These are phyloP conservation scores for Clitarchus hookeri DNA, from an alignment of 2,888 invertebrate species.

Conservation along the genomic window DNA sequence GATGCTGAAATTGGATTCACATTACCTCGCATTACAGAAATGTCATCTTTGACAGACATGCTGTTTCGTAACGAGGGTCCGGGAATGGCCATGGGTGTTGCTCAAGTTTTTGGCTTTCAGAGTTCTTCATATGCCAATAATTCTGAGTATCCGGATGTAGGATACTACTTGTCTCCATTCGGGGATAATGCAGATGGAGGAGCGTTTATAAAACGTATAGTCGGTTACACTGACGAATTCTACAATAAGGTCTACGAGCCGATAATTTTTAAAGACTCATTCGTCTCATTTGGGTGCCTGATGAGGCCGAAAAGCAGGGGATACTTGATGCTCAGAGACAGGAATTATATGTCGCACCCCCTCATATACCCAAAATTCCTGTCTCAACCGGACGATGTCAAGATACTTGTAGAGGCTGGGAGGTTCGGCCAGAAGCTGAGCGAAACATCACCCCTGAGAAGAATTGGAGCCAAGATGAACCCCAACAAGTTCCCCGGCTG, in stretches of 20 bases:
- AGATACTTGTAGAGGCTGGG: constrained; percentile 35
- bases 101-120: constrained; percentile 36
- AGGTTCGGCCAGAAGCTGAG: constrained; percentile 26
- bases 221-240: constrained; percentile 41
- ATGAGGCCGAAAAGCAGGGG: constrained; percentile 57
- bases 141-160: constrained; percentile 37
- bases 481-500: constrained; percentile 29
- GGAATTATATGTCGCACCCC: constrained; percentile 28
- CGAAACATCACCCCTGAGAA: constrained; percentile 31
- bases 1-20: constrained; percentile 29
- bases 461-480: constrained; percentile 32
- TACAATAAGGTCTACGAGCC: constrained; percentile 32
- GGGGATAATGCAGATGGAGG: constrained; percentile 48
- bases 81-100: constrained; percentile 33
- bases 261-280: constrained; percentile 32
- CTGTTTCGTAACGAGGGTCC: constrained; percentile 31
- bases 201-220: constrained; percentile 38
- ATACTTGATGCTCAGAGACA: constrained; percentile 51
- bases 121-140: constrained; percentile 33
- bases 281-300: constrained; percentile 36
- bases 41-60: not conserved
- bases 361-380: constrained; percentile 34
- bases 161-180: constrained; percentile 43
- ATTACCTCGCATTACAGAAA: constrained; percentile 22
- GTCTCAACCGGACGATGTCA: constrained; percentile 28